Base-by-base conservation (phyloP, 2,113 vertebrate species). In the Galemys pyrenaicus region DNA sequence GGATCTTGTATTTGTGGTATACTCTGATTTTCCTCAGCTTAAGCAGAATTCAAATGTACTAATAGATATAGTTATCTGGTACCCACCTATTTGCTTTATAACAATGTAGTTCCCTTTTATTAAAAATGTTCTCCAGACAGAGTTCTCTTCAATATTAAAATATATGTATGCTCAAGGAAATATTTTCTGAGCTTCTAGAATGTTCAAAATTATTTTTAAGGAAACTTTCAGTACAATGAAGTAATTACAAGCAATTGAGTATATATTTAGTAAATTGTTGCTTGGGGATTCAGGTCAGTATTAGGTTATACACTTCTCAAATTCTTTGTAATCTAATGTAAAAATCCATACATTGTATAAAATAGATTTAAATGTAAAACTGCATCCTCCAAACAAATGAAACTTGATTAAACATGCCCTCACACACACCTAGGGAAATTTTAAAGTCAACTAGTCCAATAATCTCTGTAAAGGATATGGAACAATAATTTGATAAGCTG, bases 171-270 rank as follows among this genome's bases (percentile, higher is more conserved):
- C 16, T 35, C 26, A 56, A 51, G 4, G 6, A 73, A 89, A 15
- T 44, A 70, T 60, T 92, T 80, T 54, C 41, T 41, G n/a, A 62
- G 20, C 12, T 5, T 73, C 80, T 87, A 0, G 37, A 95, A 68
- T 39, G 58, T 28, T 37, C 41, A 82, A 89, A 89, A 90, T 85
- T 78, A 39, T 85, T 84, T 92, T 94, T 44, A 24, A 71, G 71
- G 70, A 39, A 22, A 37, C 26, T 58, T 87, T 93, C 62, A 37
- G 65, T 83, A 70, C 78, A 26, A 28, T 78, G 9, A n/a, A 82
- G 77, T 93, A 97, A 95, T 49, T 84, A 89, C 6, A 94, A 64
- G 6, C n/a, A 32, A 87, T 39, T 19, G 87, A 16, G 4, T 96
- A 4, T 39, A 51, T 73, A 56, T 77, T 73, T 54, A 92, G 10